Evolutionary conservation across 2,888 invertebrate species (phyloP), one percentile per base, ranked within the genome.

Genomic region (Congeria kusceri): DNA sequence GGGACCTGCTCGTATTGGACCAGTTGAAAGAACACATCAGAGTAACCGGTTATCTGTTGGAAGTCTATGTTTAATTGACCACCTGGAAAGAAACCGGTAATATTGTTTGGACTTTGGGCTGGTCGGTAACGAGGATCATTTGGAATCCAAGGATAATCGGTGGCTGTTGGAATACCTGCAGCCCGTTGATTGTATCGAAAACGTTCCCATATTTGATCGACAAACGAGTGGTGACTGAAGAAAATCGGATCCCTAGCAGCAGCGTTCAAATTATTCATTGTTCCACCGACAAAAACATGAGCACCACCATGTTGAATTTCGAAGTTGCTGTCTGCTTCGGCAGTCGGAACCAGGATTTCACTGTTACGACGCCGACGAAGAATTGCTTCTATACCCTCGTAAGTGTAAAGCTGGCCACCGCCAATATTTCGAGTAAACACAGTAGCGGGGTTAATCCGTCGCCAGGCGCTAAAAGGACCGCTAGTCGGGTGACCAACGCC

Each of bases 401-500:
- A 44, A 0, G 84, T 73, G 44, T 83, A 78, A 13, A 87, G 67
- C 11, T 79, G 73, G 1, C 87, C 86, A n/a, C 70, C 73, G 1
- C 84, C 86, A 23, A 86, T 56, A 47, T 84, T 81, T 53, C 88
- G 64, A 3, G 63, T 84, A 29, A 88, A 83, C 0, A 66, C 70
- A 0, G 32, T 53, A 3, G 65, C 77, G 13, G 76, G 70, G 9
- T 77, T 76, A 0, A 85, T 76, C 1, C 53, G 67, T 5, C 49
- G n/a, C 88, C 89, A 89, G 61, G 77, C 74, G 15, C 77, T 75
- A 47, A 89, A 88, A 1, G 89, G 87, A 0, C 89, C 89, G 0
- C 32, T 25, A 2, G 27, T 63, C 1, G 86, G 80, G 0, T 62
- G 64, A 18, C 88, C 89, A n/a, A 81, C 58, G 3, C 82, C 77